These are phyloP conservation scores for Sebastiscus tertius DNA, from an alignment of 2,797 vertebrate species.

Conservation along the genomic window DNA sequence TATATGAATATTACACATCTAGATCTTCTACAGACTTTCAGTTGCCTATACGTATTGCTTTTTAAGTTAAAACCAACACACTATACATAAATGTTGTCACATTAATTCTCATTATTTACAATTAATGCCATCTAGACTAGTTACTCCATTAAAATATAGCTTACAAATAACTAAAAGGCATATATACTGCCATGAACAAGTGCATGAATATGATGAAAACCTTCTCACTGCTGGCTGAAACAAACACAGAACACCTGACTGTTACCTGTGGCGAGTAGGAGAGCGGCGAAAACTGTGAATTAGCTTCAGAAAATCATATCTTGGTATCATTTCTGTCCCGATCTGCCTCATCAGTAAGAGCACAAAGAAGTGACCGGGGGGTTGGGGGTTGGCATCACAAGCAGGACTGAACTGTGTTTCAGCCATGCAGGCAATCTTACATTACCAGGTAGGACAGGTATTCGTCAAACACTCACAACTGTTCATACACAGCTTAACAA, in stretches of 20 bases:
- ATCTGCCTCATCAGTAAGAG: neutral
- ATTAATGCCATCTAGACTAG: neutral
- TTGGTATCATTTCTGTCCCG: neutral
- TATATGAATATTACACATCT: neutral
- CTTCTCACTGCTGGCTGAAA: neutral
- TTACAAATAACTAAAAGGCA: neutral
- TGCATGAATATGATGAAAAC: neutral
- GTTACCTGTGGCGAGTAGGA: constrained; percentile 10
- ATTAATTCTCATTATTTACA: neutral
- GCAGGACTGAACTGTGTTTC: neutral
- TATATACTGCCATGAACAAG: neutral
- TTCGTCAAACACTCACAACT: constrained; percentile 4
- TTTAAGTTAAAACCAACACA: neutral
- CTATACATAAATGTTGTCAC: neutral
- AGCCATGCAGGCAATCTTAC: neutral
- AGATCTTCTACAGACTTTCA: neutral
- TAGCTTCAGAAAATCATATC: neutral
- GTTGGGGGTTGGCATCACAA: neutral
- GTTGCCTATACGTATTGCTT: neutral
- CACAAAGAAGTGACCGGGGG: neutral
- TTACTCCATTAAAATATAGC: neutral
- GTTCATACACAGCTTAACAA: neutral
- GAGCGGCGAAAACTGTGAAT: neutral
- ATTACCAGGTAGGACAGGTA: constrained; percentile 10
- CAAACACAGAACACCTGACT: neutral